phyloP scores from a whole-genome alignment of 2,113 vertebrate species.

The Phaetusa simplex region DNA sequence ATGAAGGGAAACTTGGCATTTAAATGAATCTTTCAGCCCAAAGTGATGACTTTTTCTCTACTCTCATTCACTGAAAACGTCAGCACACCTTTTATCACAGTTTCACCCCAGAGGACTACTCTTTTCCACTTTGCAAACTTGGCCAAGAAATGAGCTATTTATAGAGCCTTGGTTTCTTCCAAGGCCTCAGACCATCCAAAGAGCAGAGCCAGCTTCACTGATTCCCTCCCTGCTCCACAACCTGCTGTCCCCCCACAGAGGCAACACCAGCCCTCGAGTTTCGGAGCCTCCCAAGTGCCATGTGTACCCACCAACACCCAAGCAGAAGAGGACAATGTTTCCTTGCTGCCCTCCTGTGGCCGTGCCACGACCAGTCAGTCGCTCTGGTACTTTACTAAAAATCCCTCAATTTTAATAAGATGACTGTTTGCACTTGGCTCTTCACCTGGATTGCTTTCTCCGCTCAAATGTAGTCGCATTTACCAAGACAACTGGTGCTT shows the following conservation, averaged over 20 bases:
- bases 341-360: slow-evolving; percentile 50
- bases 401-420: accelerated
- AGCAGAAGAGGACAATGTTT: neutral
- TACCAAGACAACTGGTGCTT: neutral
- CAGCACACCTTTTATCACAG: neutral
- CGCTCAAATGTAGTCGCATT: neutral
- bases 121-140: neutral
- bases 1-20: neutral
- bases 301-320: neutral
- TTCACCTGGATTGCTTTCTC: neutral
- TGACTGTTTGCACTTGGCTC: neutral
- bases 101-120: neutral
- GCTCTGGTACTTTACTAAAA: accelerated
- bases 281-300: accelerated
- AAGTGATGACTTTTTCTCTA: neutral
- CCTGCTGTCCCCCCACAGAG: neutral
- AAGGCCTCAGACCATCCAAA: neutral
- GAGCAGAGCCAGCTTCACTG: neutral
- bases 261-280: accelerated
- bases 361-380: neutral
- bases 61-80: neutral
- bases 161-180: neutral
- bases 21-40: neutral
- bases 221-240: neutral
- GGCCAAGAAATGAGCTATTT: neutral